Percentiles rank a stretch among this genome's conserved stretches.
Conservation (phyloP, 2,113 vertebrate genomes). For the Prolemur simus region DNA sequence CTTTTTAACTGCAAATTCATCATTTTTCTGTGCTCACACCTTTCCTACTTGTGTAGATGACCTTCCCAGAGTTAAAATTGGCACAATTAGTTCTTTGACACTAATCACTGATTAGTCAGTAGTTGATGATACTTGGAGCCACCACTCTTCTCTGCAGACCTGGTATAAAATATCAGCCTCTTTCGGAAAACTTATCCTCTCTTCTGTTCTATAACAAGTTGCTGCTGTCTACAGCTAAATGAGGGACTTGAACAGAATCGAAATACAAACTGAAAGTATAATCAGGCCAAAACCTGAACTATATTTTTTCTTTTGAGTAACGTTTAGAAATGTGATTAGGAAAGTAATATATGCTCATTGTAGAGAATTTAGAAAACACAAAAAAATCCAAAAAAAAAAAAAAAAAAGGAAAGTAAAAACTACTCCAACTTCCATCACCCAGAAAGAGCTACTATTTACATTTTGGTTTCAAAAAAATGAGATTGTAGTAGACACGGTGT, state of each 20-base stretch:
- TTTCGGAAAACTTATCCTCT: background rate
- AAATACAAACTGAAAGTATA: slow-evolving; percentile 30
- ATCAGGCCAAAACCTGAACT: background rate
- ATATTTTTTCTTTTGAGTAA: background rate
- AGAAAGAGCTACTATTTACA: background rate
- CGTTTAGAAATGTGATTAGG: background rate
- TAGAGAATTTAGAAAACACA: background rate
- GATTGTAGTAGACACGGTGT: background rate
- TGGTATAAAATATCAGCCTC: background rate
- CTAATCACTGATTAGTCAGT: background rate
- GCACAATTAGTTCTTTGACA: slow-evolving; percentile 5
- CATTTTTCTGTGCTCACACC: background rate
- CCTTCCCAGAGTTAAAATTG: background rate
- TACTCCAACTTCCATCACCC: background rate
- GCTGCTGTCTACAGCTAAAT: background rate
- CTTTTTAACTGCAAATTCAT: background rate
- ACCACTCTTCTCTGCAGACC: background rate
- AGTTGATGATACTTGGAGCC: background rate
- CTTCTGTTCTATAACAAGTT: background rate
- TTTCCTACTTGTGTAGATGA: background rate
- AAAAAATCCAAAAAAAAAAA: background rate
- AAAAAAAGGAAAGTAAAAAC: background rate
- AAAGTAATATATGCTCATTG: background rate
- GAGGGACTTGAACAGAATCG: background rate
- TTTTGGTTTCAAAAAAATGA: background rate